Evolutionary conservation across 2,888 invertebrate species (phyloP).

Genomic region (Ennomos quercinarius): DNA sequence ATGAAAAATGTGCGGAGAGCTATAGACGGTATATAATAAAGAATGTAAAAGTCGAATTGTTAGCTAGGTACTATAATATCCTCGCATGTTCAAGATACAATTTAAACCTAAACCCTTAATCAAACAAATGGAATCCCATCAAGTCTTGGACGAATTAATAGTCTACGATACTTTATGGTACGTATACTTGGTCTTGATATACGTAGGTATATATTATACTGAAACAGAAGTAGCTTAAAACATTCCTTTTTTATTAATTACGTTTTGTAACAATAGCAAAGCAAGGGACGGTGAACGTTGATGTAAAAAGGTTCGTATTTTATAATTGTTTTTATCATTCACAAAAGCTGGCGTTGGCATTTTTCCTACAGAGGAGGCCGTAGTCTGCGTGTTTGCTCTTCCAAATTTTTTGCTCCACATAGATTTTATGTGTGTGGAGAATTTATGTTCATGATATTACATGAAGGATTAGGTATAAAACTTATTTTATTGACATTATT

Average conservation of each 20-base stretch:
- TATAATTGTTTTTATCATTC: slow-evolving; percentile 42
- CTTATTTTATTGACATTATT: slow-evolving; percentile 6
- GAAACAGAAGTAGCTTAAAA: slow-evolving; percentile 6
- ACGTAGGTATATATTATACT: background rate
- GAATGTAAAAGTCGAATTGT: too few species aligned
- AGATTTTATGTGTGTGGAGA: slow-evolving; percentile 8
- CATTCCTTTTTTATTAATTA: background rate
- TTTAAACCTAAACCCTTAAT: too few species aligned
- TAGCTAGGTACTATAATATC: too few species aligned
- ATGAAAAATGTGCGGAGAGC: too few species aligned
- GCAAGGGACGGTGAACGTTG: slow-evolving; percentile 1
- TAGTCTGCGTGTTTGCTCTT: slow-evolving; percentile 17
- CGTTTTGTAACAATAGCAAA: slow-evolving; percentile 2
- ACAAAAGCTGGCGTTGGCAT: slow-evolving; percentile 37
- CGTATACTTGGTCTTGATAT: too few species aligned
- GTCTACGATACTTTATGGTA: too few species aligned
- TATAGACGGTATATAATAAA: too few species aligned
- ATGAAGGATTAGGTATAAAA: background rate
- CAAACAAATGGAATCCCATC: too few species aligned
- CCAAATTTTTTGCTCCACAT: slow-evolving; percentile 19
- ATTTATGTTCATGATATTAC: slow-evolving; percentile 13
- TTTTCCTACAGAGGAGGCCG: slow-evolving; percentile 28
- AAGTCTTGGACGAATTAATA: too few species aligned
- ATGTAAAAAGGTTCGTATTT: slow-evolving; percentile 25
- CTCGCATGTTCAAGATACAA: too few species aligned